Conservation (phyloP, 2,888 invertebrate species). For the Acleris cristana region DNA sequence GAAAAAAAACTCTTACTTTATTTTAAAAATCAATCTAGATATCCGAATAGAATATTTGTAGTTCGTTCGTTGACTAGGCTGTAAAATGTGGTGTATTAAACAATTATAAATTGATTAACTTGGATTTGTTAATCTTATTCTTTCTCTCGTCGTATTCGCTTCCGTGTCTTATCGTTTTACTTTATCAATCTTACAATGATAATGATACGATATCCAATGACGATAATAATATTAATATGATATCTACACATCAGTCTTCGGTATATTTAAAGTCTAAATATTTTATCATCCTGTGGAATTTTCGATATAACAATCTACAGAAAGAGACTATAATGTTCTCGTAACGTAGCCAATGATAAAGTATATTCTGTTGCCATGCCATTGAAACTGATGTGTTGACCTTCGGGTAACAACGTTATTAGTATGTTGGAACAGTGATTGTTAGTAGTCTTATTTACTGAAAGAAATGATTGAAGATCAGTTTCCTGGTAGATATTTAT, state of each 20-base stretch:
- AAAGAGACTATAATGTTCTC: constrained; percentile 21
- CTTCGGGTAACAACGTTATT: constrained; percentile 43
- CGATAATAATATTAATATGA: too few species aligned
- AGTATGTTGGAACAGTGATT: constrained; percentile 20
- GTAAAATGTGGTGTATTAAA: too few species aligned
- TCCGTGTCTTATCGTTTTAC: not conserved
- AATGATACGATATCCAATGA: too few species aligned
- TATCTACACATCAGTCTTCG: constrained; percentile 14
- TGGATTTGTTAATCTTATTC: not conserved
- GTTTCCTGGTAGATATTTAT: constrained; percentile 4
- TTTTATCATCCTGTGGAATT: constrained; percentile 25
- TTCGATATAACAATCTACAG: constrained; percentile 20
- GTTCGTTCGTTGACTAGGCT: too few species aligned
- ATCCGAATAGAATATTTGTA: too few species aligned
- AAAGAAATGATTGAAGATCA: constrained; percentile 18
- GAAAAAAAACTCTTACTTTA: too few species aligned
- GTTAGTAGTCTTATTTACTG: constrained; percentile 18
- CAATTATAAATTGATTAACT: not conserved
- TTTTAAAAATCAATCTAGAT: too few species aligned
- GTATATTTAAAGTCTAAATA: constrained; percentile 24
- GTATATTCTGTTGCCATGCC: constrained; percentile 45
- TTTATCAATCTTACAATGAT: constrained; percentile 21
- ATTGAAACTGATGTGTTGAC: constrained; percentile 43
- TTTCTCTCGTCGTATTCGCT: constrained; percentile 4
- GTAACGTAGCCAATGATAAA: constrained; percentile 40